Evolutionary conservation across 2,113 vertebrate genomes (phyloP).

Genomic region (Spheniscus mendiculus): DNA sequence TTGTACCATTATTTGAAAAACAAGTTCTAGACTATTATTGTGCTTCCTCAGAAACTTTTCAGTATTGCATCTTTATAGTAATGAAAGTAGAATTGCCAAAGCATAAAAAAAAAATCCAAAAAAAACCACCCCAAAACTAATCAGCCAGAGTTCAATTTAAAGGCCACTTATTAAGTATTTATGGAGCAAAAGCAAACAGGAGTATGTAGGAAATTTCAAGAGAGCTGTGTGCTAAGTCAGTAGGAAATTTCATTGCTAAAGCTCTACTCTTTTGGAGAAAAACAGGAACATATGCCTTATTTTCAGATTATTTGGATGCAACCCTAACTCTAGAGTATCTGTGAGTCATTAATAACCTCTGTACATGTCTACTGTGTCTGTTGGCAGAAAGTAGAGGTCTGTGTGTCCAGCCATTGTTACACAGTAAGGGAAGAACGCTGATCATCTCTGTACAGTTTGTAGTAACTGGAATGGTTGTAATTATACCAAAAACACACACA

Average conservation of each 20-base stretch:
- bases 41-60: not conserved
- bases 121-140: not conserved
- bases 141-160: not conserved
- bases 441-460: not conserved
- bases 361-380: rapidly evolving
- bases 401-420: not conserved
- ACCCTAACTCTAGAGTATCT: not conserved
- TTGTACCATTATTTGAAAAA: not conserved
- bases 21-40: not conserved
- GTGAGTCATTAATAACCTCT: not conserved
- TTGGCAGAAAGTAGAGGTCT: not conserved
- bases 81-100: not conserved
- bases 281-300: not conserved
- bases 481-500: not conserved
- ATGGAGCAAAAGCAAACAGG: not conserved
- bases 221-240: not conserved
- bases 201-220: not conserved
- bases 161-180: not conserved
- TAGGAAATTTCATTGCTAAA: not conserved
- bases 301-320: not conserved
- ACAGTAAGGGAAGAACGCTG: not conserved
- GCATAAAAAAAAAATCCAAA: not conserved
- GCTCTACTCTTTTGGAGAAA: not conserved
- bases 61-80: not conserved
- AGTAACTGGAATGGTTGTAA: not conserved